Conservation (phyloP, 2,888 invertebrate species). For the Tineola bisselliella region DNA sequence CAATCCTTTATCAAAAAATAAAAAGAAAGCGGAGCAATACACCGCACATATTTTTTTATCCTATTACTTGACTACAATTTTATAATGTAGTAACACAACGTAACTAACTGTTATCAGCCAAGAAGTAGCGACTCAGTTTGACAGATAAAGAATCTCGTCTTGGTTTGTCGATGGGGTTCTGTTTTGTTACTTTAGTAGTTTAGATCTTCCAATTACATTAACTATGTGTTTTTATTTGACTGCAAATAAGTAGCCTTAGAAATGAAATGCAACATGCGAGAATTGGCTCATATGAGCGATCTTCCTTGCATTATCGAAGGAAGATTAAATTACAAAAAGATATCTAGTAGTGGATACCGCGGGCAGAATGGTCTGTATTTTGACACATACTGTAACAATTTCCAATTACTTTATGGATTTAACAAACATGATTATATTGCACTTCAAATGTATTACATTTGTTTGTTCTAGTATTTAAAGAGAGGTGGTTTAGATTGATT, state of each 20-base stretch:
- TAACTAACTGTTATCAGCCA: too few relatives aligned
- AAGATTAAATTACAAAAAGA: conserved; percentile 75
- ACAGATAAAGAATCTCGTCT: too few relatives aligned
- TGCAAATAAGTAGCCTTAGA: conserved; percentile 20
- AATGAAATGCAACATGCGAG: conserved; percentile 80
- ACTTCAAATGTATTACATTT: too few relatives aligned
- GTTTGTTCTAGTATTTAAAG: conserved; percentile 73
- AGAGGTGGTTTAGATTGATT: conserved; percentile 79
- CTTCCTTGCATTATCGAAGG: conserved; percentile 74
- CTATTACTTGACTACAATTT: too few relatives aligned
- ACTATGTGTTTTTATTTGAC: background rate
- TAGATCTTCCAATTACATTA: background rate
- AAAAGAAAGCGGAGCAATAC: too few relatives aligned
- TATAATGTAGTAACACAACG: too few relatives aligned
- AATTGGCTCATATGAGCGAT: conserved; percentile 72
- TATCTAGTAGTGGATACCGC: conserved; percentile 64
- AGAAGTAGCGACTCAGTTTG: too few relatives aligned
- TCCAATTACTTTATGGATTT: background rate
- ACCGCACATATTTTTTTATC: too few relatives aligned
- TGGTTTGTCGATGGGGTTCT: too few relatives aligned
- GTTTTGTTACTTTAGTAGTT: too few relatives aligned
- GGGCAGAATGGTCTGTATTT: conserved; percentile 46
- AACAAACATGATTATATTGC: background rate
- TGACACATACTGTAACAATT: background rate
- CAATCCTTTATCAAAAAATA: too few relatives aligned